Base-by-base conservation (phyloP, 2,888 invertebrate genomes). In the Aporophyla lueneburgensis region DNA sequence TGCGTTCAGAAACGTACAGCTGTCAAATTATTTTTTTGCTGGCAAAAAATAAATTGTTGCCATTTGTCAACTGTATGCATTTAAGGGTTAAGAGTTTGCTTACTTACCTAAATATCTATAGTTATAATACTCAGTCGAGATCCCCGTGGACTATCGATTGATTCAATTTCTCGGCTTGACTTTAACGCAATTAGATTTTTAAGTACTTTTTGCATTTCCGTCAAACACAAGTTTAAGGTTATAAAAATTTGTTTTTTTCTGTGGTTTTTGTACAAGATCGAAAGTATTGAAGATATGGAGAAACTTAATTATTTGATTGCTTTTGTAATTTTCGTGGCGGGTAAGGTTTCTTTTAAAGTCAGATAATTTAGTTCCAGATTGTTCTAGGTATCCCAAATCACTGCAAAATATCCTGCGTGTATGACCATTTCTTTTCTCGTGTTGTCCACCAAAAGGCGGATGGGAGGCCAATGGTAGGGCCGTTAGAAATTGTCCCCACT, bases 101-200 rank as follows among this genome's bases (percentile, higher is more conserved):
- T 33, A 33, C 33, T 33, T 33, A 33, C 33, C 1, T 33, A 33
- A 33, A 33, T 33, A 33, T 33, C 2, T 33, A 33, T 33, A 33
- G 33, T 33, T 33, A 33, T 3, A 33, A 33, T 33, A 3, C 33
- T 33, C 2, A 33, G 33, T 33, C 33, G 1, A 33, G 33, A 33
- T 33, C 65, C 24, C 49, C 24, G n/a, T 21, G 16, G 49, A 24
- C 16, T 21, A 16, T 21, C 6, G 10, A 53, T 68, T 53, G 68
- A 53, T 53, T 74, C 21, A 62, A 75, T 75, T 75, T 62, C 62
- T 21, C 62, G 74, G 24, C 4, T n/a, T 54, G 62, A 24, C 19
- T 56, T 74, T 1, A 10, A 9, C 5, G 24, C 24, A 49, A 75
- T 56, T 56, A 16, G n/a, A 33, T 59, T 56, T 58, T 69, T 19